A percentile compares a stretch with the other conserved stretches of the same genome.
phyloP scores from a whole-genome alignment of 2,113 vertebrate species.

The Oncorhynchus masou region DNA sequence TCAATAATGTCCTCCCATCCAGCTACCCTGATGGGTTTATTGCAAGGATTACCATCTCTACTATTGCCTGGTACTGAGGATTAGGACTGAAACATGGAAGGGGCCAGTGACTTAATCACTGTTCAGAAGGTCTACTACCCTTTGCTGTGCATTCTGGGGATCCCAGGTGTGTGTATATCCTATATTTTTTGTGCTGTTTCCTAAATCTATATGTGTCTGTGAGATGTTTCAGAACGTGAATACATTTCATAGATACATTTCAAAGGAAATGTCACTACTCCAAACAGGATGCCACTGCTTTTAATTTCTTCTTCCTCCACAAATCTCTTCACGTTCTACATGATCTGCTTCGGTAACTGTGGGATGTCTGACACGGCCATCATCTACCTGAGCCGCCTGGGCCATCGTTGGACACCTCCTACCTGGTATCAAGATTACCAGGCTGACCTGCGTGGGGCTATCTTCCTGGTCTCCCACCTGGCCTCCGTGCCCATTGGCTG shows the following conservation, averaged over 20 bases:
- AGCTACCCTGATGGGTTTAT: constrained; percentile 52
- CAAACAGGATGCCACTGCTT: not conserved
- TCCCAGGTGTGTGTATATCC: constrained; percentile 68
- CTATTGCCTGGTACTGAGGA: not conserved
- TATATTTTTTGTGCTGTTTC: not conserved
- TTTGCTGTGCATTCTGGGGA: constrained; percentile 70
- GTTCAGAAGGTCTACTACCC: constrained; percentile 78
- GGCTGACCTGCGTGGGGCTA: constrained; percentile 58
- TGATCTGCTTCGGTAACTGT: constrained; percentile 72
- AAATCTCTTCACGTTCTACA: constrained; percentile 78
- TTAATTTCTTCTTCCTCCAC: constrained; percentile 37
- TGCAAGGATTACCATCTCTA: constrained; percentile 57
- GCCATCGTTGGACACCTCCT: constrained; percentile 70
- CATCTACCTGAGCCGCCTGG: constrained; percentile 71
- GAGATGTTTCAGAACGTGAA: not conserved
- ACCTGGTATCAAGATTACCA: constrained; percentile 66
- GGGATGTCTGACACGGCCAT: constrained; percentile 70
- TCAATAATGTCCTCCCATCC: constrained; percentile 1
- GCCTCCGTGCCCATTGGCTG: constrained; percentile 69
- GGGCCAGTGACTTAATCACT: constrained; percentile 48
- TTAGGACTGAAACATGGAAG: constrained; percentile 62
- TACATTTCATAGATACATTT: no score
- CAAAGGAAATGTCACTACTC: not conserved
- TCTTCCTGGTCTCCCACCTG: constrained; percentile 68
- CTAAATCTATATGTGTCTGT: not conserved